phyloP scores from a whole-genome alignment of 2,113 vertebrate species.

The Carassius gibelio region DNA sequence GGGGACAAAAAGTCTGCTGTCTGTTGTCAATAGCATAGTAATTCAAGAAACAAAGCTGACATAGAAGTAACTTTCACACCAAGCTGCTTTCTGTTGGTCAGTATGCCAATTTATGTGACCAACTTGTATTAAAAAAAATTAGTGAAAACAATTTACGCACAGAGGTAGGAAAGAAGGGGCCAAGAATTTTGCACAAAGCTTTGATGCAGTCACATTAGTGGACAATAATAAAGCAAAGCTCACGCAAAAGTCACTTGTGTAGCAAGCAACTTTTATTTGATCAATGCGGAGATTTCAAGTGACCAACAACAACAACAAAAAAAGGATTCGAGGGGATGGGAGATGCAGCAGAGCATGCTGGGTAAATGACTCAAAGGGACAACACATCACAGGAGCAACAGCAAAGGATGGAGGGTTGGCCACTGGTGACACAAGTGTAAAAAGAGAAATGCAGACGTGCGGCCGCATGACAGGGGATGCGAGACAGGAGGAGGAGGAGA shows the following conservation, averaged over 20 bases:
- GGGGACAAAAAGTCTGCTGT: neutral
- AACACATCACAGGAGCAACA: constrained; percentile 50
- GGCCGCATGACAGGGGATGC: constrained; percentile 40
- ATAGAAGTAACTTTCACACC: neutral
- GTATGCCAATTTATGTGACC: too few relatives aligned
- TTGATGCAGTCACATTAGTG: neutral
- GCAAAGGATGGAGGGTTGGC: constrained; percentile 43
- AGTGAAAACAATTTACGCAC: constrained; percentile 44
- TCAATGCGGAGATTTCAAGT: neutral
- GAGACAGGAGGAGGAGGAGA: constrained; percentile 24
- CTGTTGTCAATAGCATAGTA: neutral
- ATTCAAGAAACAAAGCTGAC: neutral
- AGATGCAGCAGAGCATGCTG: constrained; percentile 62
- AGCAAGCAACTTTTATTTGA: too few relatives aligned
- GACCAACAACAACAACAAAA: neutral
- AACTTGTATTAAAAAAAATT: too few relatives aligned
- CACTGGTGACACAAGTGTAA: constrained; percentile 55
- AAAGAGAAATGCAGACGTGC: constrained; percentile 51
- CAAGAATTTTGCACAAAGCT: neutral
- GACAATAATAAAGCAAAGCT: too few relatives aligned
- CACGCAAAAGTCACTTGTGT: too few relatives aligned
- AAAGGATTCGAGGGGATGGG: constrained; percentile 20
- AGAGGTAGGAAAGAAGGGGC: constrained; percentile 17
- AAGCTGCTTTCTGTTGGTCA: too few relatives aligned
- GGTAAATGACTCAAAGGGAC: constrained; percentile 70